Percentiles rank a stretch among this genome's conserved stretches.
Evolutionary conservation across 2,797 vertebrate genomes (phyloP).

Genomic region (Paramormyrops hopkinsi): DNA sequence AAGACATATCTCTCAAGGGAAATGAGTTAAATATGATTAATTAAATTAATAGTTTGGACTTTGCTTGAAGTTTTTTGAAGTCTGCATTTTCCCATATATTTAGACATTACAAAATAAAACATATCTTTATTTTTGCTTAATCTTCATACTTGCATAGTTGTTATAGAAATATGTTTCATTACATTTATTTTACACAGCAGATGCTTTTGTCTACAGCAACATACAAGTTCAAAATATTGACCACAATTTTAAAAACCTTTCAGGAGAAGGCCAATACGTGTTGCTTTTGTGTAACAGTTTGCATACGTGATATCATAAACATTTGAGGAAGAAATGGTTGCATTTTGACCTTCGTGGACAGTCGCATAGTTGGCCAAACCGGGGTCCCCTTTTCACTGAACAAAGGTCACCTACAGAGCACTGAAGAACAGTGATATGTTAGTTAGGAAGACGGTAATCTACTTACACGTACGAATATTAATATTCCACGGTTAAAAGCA

Average conservation of each 20-base stretch:
- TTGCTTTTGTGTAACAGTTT: background rate
- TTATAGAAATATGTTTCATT: background rate
- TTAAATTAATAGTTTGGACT: background rate
- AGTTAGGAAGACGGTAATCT: background rate
- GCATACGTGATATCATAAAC: constrained; percentile 18
- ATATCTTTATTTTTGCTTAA: background rate
- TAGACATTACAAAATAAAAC: background rate
- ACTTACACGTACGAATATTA: background rate
- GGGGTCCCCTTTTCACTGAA: constrained; percentile 34
- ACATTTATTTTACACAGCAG: background rate
- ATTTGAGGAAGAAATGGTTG: constrained; percentile 37
- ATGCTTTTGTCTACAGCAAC: background rate
- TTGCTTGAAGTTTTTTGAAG: background rate
- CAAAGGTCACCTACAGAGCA: constrained; percentile 34
- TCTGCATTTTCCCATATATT: background rate
- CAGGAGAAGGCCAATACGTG: background rate
- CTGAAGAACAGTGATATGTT: constrained; percentile 8
- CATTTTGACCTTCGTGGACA: constrained; percentile 32
- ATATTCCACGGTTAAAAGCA: background rate
- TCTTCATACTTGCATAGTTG: background rate
- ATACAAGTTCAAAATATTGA: background rate
- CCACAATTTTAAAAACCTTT: background rate
- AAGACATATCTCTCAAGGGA: background rate
- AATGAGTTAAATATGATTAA: background rate
- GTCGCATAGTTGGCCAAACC: constrained; percentile 37